Percentiles rank a stretch among this genome's conserved stretches.
phyloP scores from a whole-genome alignment of 2,888 invertebrate species.

The Steromphala cineraria region DNA sequence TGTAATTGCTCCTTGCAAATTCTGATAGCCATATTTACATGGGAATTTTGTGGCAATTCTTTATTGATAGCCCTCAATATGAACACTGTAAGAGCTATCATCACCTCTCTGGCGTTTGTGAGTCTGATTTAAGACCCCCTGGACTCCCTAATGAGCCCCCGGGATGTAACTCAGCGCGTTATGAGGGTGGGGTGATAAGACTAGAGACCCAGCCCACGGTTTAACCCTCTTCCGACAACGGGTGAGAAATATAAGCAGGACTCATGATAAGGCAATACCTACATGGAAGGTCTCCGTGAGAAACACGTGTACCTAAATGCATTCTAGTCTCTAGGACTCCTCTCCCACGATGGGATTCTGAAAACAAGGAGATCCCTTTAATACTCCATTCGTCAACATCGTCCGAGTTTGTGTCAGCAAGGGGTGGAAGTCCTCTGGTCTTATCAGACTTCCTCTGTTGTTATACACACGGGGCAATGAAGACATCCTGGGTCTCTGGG shows the following conservation, averaged over 20 bases:
- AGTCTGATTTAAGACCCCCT: neutral
- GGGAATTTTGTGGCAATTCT: conserved; percentile 6
- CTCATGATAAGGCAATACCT: neutral
- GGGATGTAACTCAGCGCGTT: neutral
- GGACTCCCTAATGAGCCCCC: neutral
- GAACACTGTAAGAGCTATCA: neutral
- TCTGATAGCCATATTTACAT: conserved; percentile 11
- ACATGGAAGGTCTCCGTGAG: neutral
- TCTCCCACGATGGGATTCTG: too few species aligned
- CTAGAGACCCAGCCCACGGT: neutral
- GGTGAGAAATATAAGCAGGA: neutral
- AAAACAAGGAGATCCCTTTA: neutral
- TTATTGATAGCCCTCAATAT: conserved; percentile 5
- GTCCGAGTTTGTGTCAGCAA: neutral
- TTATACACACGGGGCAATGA: neutral
- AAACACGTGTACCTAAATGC: too few species aligned
- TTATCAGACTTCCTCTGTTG: neutral
- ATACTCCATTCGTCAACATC: neutral
- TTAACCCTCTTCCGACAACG: neutral
- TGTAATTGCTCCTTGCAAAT: neutral
- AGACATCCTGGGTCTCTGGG: neutral
- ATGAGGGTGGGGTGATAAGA: neutral
- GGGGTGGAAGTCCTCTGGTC: neutral
- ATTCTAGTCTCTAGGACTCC: too few species aligned
- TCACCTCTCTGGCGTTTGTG: neutral